Conservation (phyloP, 2,113 vertebrate genomes). For the Cryptomyrus ogoouensis region DNA sequence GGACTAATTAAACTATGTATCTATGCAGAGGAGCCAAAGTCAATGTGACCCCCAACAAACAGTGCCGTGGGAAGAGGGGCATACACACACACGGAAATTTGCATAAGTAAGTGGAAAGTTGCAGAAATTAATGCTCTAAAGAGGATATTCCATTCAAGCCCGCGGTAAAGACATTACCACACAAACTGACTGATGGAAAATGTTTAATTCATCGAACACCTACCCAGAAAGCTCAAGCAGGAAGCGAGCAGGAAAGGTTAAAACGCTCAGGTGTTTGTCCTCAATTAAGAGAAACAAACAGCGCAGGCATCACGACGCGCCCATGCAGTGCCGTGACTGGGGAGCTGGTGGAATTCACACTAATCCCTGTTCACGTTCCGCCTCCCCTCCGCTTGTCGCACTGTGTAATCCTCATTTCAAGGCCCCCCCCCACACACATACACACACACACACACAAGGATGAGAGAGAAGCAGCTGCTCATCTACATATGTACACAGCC, state of each 20-base stretch:
- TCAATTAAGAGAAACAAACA: constrained; percentile 3
- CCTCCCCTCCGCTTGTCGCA: neutral
- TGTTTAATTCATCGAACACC: constrained; percentile 35
- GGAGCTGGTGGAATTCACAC: neutral
- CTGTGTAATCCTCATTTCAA: constrained; percentile 24
- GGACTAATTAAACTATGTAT: neutral
- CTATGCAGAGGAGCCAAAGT: neutral
- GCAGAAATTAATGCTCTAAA: constrained; percentile 14
- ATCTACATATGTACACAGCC: neutral
- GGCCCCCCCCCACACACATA: neutral
- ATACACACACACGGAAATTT: neutral
- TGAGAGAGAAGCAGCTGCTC: constrained; percentile 4
- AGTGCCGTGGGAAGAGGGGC: neutral
- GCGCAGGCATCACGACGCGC: neutral
- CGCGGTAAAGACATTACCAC: constrained; percentile 10
- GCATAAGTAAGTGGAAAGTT: neutral
- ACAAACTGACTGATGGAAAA: constrained; percentile 34
- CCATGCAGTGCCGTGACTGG: neutral
- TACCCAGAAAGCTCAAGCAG: constrained; percentile 20
- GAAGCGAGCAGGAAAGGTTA: constrained; percentile 18
- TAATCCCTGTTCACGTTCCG: neutral
- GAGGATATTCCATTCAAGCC: constrained; percentile 20
- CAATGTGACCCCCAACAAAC: neutral
- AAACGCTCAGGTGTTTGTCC: constrained; percentile 25
- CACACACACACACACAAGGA: neutral